A percentile compares a stretch with the other conserved stretches of the same genome.
Conservation (phyloP, 1,140 invertebrate species). For the Cyclargus thomasi region DNA sequence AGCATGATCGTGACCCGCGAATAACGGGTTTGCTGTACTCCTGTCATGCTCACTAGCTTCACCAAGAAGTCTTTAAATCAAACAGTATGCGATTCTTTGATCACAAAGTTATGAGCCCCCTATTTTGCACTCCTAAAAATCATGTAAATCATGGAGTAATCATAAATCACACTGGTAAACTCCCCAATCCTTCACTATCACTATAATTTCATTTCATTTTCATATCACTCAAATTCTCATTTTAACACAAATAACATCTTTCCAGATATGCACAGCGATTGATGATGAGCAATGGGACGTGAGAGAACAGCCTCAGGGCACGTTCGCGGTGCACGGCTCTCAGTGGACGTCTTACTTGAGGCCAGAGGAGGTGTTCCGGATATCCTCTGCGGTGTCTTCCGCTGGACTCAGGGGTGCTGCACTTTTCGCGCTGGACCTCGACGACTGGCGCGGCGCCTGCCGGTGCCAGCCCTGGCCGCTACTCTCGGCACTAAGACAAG, state of each 20-base stretch:
- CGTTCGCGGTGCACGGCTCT: constrained; percentile 81
- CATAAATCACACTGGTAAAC: too few relatives aligned
- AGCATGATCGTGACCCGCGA: too few relatives aligned
- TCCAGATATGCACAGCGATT: constrained; percentile 79
- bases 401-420: constrained; percentile 84
- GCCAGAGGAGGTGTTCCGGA: constrained; percentile 78
- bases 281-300: constrained; percentile 80
- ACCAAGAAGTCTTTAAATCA: too few relatives aligned
- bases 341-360: constrained; percentile 92
- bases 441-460: constrained; percentile 83
- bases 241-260: constrained; percentile 22
- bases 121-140: too few relatives aligned
- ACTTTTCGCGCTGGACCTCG: constrained; percentile 87
- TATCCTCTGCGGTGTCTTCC: constrained; percentile 76
- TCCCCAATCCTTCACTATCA: too few relatives aligned
- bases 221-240: not conserved
- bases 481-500: constrained; percentile 76
- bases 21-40: too few relatives aligned
- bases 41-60: too few relatives aligned
- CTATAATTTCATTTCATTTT: too few relatives aligned
- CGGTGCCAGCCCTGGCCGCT: constrained; percentile 78
- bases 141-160: too few relatives aligned
- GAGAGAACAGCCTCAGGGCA: constrained; percentile 79
- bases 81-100: too few relatives aligned
- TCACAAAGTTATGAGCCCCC: too few relatives aligned